Percentiles rank a stretch among this genome's conserved stretches.
These are phyloP conservation scores for Eudasyphora cyanicolor DNA, from an alignment of 2,888 invertebrate genomes.

Conservation along the genomic window DNA sequence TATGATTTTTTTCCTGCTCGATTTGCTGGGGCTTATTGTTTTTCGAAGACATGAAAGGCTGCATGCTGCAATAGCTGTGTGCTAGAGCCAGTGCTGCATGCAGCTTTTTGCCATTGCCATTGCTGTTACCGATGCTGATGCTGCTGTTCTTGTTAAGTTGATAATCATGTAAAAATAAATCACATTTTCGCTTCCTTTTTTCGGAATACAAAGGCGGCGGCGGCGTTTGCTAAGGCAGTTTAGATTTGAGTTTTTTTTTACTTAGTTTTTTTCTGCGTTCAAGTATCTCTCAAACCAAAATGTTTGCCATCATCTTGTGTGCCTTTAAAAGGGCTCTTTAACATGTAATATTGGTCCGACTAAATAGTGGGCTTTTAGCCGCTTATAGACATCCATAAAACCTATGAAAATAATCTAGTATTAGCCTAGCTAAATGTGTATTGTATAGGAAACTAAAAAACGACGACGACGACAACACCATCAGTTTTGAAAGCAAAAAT, in stretches of 20 bases:
- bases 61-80: slow-evolving; percentile 13
- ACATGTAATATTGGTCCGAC: slow-evolving; percentile 55
- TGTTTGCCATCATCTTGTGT: slow-evolving; percentile 13
- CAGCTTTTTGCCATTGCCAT: neutral
- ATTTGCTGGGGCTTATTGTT: slow-evolving; percentile 27
- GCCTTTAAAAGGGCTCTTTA: slow-evolving; percentile 47
- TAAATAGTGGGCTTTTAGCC: slow-evolving; percentile 45
- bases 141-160: slow-evolving; percentile 74
- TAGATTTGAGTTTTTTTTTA: neutral
- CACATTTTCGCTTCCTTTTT: slow-evolving; percentile 77
- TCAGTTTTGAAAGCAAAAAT: slow-evolving; percentile 32
- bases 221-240: slow-evolving; percentile 39
- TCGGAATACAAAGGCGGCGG: slow-evolving; percentile 70
- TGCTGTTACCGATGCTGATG: slow-evolving; percentile 2
- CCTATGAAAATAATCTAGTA: slow-evolving; percentile 29
- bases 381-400: slow-evolving; percentile 5
- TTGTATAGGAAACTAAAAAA: neutral
- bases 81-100: too few relatives aligned
- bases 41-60: neutral
- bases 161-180: slow-evolving; percentile 79
- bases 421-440: neutral
- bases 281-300: neutral
- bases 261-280: neutral
- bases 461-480: too few relatives aligned
- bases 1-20: neutral